These are phyloP conservation scores for Erannis defoliaria DNA, from an alignment of 2,888 invertebrate genomes.

Conservation along the genomic window DNA sequence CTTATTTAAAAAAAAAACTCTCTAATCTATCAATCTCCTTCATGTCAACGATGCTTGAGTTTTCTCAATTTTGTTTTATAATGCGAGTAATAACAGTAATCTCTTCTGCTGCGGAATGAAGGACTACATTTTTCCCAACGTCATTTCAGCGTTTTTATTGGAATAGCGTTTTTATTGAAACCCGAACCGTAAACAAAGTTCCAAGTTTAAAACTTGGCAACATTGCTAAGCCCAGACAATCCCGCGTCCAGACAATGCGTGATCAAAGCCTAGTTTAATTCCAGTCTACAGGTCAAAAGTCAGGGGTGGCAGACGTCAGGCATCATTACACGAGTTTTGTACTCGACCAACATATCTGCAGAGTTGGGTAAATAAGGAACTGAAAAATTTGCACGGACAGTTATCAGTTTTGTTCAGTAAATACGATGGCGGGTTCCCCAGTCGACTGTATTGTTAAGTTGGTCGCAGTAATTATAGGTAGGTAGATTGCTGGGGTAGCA, in stretches of 20 bases:
- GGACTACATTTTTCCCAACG: neutral
- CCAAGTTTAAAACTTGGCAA: conserved; percentile 8
- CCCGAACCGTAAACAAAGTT: conserved; percentile 10
- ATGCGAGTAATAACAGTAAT: neutral
- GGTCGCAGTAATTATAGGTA: neutral
- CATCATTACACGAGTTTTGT: conserved; percentile 47
- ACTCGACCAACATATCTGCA: neutral
- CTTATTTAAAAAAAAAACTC: no score
- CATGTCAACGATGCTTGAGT: no score
- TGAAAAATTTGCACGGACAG: neutral
- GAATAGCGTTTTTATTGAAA: neutral
- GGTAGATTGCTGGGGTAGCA: conserved; percentile 31
- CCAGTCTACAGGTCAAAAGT: conserved; percentile 40
- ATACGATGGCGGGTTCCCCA: neutral
- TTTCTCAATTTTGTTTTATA: conserved; percentile 19
- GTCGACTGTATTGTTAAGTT: neutral
- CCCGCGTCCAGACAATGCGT: conserved; percentile 37
- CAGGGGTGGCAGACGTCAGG: conserved; percentile 45
- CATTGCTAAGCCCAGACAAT: conserved; percentile 11
- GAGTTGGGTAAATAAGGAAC: neutral
- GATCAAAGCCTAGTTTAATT: conserved; percentile 38
- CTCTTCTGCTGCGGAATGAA: neutral
- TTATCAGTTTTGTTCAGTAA: neutral
- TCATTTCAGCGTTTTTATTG: neutral
- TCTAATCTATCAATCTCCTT: no score